Evolutionary conservation across 2,888 invertebrate species (phyloP).

Genomic region (Epirrhoe alternata): DNA sequence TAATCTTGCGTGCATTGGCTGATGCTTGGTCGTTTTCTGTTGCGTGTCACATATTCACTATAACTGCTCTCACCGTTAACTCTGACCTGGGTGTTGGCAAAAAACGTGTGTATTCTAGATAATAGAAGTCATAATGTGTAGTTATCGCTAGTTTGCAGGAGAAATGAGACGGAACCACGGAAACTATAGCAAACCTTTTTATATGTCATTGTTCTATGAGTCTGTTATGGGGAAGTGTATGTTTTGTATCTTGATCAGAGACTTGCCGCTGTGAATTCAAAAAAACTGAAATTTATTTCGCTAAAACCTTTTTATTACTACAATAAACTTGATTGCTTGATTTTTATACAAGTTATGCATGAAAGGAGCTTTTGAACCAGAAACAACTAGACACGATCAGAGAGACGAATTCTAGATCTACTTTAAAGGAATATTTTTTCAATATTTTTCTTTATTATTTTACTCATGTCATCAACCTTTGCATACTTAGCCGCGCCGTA

Average conservation of each 20-base stretch:
- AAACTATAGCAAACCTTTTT: constrained; percentile 34
- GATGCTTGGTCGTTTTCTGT: neutral
- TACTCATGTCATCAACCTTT: too few relatives aligned
- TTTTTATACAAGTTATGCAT: too few relatives aligned
- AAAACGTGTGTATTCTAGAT: constrained; percentile 70
- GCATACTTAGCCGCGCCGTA: too few relatives aligned
- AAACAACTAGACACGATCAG: too few relatives aligned
- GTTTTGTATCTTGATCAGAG: neutral
- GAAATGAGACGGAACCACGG: constrained; percentile 61
- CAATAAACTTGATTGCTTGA: too few relatives aligned
- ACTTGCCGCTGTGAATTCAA: neutral
- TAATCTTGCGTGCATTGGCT: neutral
- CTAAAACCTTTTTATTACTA: too few relatives aligned
- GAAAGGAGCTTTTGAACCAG: too few relatives aligned
- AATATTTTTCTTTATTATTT: too few relatives aligned
- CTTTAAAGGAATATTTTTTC: too few relatives aligned
- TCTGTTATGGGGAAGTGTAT: constrained; percentile 24
- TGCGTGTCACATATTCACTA: constrained; percentile 3
- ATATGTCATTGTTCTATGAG: constrained; percentile 32
- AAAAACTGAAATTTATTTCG: neutral
- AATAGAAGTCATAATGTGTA: constrained; percentile 62
- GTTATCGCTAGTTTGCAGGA: constrained; percentile 65
- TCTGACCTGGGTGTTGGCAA: constrained; percentile 61
- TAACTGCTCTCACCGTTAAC: constrained; percentile 72
- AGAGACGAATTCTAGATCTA: too few relatives aligned